phyloP scores from a whole-genome alignment of 2,888 invertebrate genomes.

The Euproctis similis region DNA sequence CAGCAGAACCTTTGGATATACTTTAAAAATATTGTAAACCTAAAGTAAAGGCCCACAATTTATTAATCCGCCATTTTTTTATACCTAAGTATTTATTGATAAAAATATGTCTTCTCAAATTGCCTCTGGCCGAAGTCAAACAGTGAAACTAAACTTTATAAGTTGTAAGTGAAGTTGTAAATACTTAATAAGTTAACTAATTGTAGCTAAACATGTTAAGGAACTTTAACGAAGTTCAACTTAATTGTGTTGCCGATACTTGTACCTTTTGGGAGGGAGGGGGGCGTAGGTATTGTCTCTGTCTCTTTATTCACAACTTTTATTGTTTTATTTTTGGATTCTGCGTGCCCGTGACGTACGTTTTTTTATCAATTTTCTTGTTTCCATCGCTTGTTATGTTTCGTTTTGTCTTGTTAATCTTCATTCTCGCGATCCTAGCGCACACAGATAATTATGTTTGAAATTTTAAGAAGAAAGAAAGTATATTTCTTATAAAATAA shows the following conservation, averaged over 20 bases:
- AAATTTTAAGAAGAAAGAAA: too few species aligned
- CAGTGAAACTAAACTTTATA: constrained; percentile 3
- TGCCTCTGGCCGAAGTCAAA: constrained; percentile 3
- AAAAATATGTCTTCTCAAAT: constrained; percentile 1
- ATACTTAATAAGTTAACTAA: constrained; percentile 19
- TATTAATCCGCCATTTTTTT: neutral
- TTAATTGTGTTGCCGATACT: constrained; percentile 10
- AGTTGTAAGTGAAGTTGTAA: constrained; percentile 9
- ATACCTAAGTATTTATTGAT: neutral
- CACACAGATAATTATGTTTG: too few species aligned
- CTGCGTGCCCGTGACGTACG: neutral
- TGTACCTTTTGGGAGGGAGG: neutral
- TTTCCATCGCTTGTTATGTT: too few species aligned
- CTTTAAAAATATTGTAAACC: neutral
- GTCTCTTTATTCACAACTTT: neutral
- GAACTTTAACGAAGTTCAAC: constrained; percentile 6
- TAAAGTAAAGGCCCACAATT: neutral
- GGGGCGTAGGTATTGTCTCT: neutral
- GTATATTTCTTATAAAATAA: too few species aligned
- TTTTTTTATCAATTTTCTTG: neutral
- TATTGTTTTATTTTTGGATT: neutral
- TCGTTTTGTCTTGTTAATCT: too few species aligned
- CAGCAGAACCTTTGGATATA: neutral
- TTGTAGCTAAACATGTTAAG: constrained; percentile 14
- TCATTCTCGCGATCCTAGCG: too few species aligned